Base-by-base conservation (phyloP, 2,888 invertebrate species). In the Folsomia candida region DNA sequence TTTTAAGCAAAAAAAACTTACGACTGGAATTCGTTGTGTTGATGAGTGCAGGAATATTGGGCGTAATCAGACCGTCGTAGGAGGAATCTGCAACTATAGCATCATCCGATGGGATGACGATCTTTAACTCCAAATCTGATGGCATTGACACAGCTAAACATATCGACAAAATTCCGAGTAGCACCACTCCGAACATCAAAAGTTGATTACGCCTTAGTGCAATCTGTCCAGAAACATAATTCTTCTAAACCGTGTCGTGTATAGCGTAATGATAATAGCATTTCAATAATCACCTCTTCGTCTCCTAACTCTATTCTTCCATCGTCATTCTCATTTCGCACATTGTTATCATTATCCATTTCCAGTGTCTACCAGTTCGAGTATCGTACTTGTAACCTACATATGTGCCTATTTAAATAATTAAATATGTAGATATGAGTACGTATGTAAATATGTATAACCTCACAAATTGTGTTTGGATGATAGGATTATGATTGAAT, bases 141-240 rank as follows among this genome's bases (percentile, higher is more conserved):
- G 75, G 75, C 71, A 75, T 73, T 2, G 75, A 64, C 25, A 75
- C 75, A 24, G 75, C 75, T 29, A 75, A 66, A 25, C 72, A 73
- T 20, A 75, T 73, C 57, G 75, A 72, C 11, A 75, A 69, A 47
- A 75, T 71, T 64, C 72, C 75, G 0, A 75, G 37, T 9, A 75
- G 61, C 2, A 75, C 57, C 18, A 75, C 75, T 0, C 75, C 75
- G 51, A 75, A 75, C 37, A 75, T 71, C 25, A 75, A 68, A 51
- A 75, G 70, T 62, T 75, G 75, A 51, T 75, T 75, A 27, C 75
- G 28, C 14, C 75, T 28, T 3, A 70, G n/a, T 1, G 64, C 71
- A 29, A 64, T 67, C 75, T 73, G 37, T 25, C 4, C 2, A 27
- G 9, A 29, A 63, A 37, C 37, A 14, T 9, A 37, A 37, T 37